Evolutionary conservation across 2,797 vertebrate genomes (phyloP), one percentile per base, ranked within the genome.

Genomic region (Acanthopagrus latus): DNA sequence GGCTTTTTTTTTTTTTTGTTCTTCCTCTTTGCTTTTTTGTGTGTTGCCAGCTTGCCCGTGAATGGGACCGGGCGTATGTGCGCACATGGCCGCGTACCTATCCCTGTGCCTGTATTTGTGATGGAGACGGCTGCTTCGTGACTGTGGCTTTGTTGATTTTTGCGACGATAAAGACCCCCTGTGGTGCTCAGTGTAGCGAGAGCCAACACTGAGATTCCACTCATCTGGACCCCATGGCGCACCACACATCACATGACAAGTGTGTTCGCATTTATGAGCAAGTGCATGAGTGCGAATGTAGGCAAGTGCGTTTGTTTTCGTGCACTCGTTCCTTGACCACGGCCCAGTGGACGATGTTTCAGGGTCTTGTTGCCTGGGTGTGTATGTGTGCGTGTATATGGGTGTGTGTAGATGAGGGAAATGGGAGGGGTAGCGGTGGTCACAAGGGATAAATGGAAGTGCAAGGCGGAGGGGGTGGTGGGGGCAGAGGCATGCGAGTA

Each of bases 71-170:
- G 7, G 50, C 12, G 20, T 56, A 69, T 82, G 68, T 74, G 68
- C 18, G 25, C 60, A 63, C 29, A n/a, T n/a, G 43, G 57, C 2
- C 3, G 18, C 56, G 50, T 55, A 52, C 47, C 59, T 66, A 41
- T 50, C 47, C 17, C 52, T 52, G 70, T 75, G 70, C 44, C 51
- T 4, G 4, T 29, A 47, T 72, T 23, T 66, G 83, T 52, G 86
- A 86, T 72, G 25, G 72, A 89, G 81, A 83, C 69, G 21, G 75
- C 27, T 13, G 51, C 83, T 95, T 93, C 90, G 91, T 95, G 95
- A 95, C 93, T 93, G 88, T 52, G 78, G 91, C 93, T 93, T 92
- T 92, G 92, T 93, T 91, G 91, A 90, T 92, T 92, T 94, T 92
- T 81, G 84, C 52, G 27, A 90, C 79, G 84, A 93, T 94, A 88